phyloP scores from a whole-genome alignment of 2,888 invertebrate species.

The Sussaba pulchella region DNA sequence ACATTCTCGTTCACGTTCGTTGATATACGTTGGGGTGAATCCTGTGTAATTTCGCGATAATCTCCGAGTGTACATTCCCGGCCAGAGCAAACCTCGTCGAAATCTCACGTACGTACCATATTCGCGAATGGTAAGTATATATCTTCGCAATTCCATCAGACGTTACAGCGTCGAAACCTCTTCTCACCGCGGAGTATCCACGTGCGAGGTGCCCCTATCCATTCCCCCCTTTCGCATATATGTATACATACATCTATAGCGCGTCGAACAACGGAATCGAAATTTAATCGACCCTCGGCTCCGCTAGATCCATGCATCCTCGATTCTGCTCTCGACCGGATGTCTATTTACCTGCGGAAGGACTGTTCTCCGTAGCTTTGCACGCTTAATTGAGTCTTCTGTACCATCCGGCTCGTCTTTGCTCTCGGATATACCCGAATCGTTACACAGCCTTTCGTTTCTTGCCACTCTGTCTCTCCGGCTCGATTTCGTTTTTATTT shows the following conservation, averaged over 20 bases:
- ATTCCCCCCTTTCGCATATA: background rate
- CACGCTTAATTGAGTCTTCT: constrained; percentile 49
- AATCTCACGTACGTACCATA: constrained; percentile 63
- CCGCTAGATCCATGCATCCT: constrained; percentile 3
- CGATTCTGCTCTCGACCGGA: constrained; percentile 9
- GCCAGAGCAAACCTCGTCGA: constrained; percentile 70
- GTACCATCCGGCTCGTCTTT: constrained; percentile 10
- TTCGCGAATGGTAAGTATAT: constrained; percentile 34
- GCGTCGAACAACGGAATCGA: constrained; percentile 24
- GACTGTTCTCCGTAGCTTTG: constrained; percentile 13
- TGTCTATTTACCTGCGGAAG: constrained; percentile 45
- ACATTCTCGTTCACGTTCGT: constrained; percentile 19
- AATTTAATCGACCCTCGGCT: constrained; percentile 54
- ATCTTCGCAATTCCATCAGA: constrained; percentile 22
- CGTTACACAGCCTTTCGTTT: background rate
- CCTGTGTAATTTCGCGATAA: constrained; percentile 79
- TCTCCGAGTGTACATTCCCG: constrained; percentile 74
- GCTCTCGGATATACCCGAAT: constrained; percentile 32
- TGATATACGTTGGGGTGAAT: constrained; percentile 59
- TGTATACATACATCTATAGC: background rate
- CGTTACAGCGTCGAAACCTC: background rate
- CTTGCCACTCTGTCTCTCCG: background rate
- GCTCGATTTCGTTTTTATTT: too few species aligned
- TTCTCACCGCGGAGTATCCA: too few species aligned
- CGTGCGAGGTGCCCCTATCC: background rate